Evolutionary conservation across 2,113 vertebrate species (phyloP).

Genomic region (Dromiciops gliroides): DNA sequence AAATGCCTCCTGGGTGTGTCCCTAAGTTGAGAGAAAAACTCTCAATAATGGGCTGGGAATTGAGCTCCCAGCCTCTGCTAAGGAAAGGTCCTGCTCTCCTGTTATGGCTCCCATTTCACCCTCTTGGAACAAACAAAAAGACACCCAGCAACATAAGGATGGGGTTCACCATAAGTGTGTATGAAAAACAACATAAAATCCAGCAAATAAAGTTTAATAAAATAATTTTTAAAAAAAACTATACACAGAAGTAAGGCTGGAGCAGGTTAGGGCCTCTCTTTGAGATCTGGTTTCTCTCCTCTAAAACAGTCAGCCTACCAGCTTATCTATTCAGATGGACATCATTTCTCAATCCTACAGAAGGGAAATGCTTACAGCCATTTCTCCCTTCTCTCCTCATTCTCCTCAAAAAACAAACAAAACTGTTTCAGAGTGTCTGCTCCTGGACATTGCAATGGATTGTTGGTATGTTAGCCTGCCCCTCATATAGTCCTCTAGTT

Average conservation of each 20-base stretch:
- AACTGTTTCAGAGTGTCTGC: no score
- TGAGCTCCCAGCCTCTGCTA: neutral
- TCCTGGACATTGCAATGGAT: no score
- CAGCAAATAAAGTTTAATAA: neutral
- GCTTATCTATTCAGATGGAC: neutral
- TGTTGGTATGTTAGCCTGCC: no score
- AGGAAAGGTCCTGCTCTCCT: neutral
- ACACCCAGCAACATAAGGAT: neutral
- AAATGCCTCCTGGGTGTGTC: neutral
- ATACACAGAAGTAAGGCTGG: neutral
- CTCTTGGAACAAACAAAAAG: neutral
- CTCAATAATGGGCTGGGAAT: neutral
- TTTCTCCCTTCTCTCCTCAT: neutral
- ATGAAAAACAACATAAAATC: neutral
- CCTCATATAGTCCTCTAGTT: no score
- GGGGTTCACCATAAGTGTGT: neutral
- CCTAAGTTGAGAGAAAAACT: neutral
- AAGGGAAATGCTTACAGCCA: neutral
- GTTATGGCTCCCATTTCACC: no score
- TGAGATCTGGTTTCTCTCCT: neutral
- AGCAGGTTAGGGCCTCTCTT: neutral
- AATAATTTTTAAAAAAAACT: neutral
- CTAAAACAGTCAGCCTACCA: neutral
- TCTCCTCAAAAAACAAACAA: neutral
- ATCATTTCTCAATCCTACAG: neutral